A percentile compares a stretch with the other conserved stretches of the same genome.
Conservation (phyloP, 2,888 invertebrate genomes). For the Philonicus albiceps region DNA sequence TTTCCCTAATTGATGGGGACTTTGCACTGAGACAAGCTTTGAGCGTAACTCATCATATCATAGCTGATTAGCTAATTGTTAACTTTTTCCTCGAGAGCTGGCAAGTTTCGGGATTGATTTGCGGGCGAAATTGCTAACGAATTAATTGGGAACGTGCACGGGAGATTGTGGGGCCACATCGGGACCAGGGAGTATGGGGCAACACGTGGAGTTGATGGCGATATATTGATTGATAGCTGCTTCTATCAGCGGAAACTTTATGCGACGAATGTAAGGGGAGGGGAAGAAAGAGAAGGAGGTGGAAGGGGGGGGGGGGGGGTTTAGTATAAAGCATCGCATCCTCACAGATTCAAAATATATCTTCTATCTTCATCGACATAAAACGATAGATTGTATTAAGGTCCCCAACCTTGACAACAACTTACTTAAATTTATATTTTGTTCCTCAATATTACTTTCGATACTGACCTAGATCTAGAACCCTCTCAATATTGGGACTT, state of each 20-base stretch:
- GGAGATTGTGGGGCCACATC: not conserved
- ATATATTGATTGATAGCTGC: not conserved
- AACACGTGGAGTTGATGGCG: not conserved
- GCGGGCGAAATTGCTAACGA: not conserved
- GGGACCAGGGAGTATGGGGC: not conserved
- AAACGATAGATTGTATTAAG: too few species aligned
- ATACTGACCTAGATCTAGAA: too few species aligned
- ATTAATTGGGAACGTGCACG: not conserved
- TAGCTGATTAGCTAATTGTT: conserved; percentile 33
- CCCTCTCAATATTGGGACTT: too few species aligned
- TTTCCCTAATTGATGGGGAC: conserved; percentile 34
- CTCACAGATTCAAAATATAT: too few species aligned
- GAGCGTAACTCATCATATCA: conserved; percentile 26
- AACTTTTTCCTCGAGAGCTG: conserved; percentile 3
- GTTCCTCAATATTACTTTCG: too few species aligned
- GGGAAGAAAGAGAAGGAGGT: too few species aligned
- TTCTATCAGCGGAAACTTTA: not conserved
- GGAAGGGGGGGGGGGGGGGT: too few species aligned
- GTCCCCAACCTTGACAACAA: too few species aligned
- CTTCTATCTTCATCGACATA: too few species aligned
- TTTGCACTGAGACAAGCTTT: conserved; percentile 25
- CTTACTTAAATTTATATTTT: too few species aligned
- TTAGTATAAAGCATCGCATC: too few species aligned
- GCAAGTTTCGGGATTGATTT: conserved; percentile 1
- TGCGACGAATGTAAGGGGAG: too few species aligned